A percentile compares a stretch with the other conserved stretches of the same genome.
Conservation (phyloP, 2,113 vertebrate genomes). For the Dryoscopus gambensis region DNA sequence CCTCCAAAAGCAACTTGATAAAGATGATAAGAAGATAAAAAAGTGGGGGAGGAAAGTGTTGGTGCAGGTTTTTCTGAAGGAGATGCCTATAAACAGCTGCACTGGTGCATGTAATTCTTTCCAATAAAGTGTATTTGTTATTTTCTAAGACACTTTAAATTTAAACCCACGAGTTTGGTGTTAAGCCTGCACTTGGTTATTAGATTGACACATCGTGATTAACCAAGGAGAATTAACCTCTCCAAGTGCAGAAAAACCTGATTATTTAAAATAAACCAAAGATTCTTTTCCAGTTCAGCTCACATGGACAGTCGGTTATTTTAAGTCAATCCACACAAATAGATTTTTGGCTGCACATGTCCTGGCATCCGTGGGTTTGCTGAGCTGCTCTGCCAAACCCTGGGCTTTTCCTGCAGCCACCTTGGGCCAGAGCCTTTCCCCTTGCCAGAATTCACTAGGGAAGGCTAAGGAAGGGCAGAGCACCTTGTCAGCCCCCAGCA, state of each 20-base stretch:
- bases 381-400: background rate
- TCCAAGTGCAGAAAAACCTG: background rate
- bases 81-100: background rate
- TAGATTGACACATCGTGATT: background rate
- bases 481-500: background rate
- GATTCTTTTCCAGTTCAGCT: background rate
- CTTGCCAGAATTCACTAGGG: background rate
- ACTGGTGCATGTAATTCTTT: background rate
- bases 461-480: background rate
- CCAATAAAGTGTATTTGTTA: background rate
- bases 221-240: background rate
- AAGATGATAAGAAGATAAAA: background rate
- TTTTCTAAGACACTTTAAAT: background rate
- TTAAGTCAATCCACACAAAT: background rate
- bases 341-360: background rate
- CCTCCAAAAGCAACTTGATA: conserved; percentile 11
- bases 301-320: accelerated
- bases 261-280: background rate
- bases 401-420: background rate
- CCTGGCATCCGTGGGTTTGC: background rate
- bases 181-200: background rate
- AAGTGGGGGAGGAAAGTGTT: background rate
- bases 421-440: background rate
- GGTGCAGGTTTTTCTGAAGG: background rate
- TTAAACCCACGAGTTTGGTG: background rate